Base-by-base conservation (phyloP, 2,888 invertebrate species). In the Napeogenes sylphis region DNA sequence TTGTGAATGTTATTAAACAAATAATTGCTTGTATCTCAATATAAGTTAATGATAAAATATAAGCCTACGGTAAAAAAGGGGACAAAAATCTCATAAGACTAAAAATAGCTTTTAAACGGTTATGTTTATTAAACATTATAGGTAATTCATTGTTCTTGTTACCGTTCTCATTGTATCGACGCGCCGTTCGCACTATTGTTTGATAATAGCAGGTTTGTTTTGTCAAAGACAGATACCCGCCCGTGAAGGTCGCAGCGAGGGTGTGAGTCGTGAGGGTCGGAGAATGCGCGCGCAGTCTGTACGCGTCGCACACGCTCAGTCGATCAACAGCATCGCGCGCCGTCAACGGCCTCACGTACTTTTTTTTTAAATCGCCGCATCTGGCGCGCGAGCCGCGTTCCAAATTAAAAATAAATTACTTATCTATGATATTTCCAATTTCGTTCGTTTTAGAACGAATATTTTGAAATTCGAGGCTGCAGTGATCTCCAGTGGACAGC, bases 271-370 rank as follows among this genome's bases (percentile, higher is more conserved):
- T 71, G 79, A 81, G 80, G 81, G 81, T 79, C 79, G 64, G 21
- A 54, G 61, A 55, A n/a, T 68, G 78, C 63, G 68, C 63, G 64
- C 68, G 68, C 68, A 61, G 58, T 51, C 65, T 57, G 51, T 21
- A 14, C 62, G 60, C 21, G 57, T 46, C 54, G 21, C 21, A 21
- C 56, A 59, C 53, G 68, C 58, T 80, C 87, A 89, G 89, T 90
- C 89, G 88, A 88, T 87, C 82, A 76, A 75, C 76, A 80, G 79
- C 83, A 78, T 75, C 82, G 84, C 79, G 81, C 79, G 81, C 76
- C 76, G 80, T 68, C 74, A 79, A 79, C 75, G 80, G 80, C 81
- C 78, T 78, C 74, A 67, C 58, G 61, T 66, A 65, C 55, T 57
- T 63, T 61, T 57, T 63, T 46, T 46, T 51, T 56, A 63, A 62